A percentile compares a stretch with the other conserved stretches of the same genome.
phyloP scores from a whole-genome alignment of 2,797 vertebrate genomes.

The Danio choprae region DNA sequence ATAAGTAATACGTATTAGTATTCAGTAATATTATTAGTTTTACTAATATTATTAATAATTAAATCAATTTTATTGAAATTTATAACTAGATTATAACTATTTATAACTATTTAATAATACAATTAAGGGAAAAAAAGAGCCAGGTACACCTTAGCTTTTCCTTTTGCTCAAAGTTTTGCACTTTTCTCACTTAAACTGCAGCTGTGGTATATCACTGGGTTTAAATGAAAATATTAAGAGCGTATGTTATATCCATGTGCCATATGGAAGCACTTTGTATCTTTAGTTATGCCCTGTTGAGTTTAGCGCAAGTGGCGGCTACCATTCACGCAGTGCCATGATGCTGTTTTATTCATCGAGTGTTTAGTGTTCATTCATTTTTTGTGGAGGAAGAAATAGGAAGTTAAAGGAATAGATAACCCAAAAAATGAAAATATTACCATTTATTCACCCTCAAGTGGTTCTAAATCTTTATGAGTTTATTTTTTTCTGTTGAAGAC shows the following conservation, averaged over 20 bases:
- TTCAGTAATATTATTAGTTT: neutral
- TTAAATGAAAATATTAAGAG: slow-evolving; percentile 55
- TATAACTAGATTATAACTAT: neutral
- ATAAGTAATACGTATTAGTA: neutral
- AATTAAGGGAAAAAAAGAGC: neutral
- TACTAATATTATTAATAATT: neutral
- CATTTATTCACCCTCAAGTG: no score
- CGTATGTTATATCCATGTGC: slow-evolving; percentile 64
- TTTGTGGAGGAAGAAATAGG: neutral
- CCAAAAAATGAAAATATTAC: no score
- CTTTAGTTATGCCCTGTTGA: slow-evolving; percentile 74
- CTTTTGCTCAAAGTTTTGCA: slow-evolving; percentile 7
- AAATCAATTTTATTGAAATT: neutral
- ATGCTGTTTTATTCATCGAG: slow-evolving; percentile 65
- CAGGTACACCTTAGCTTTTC: neutral
- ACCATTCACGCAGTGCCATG: slow-evolving; percentile 69
- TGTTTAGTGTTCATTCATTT: slow-evolving; percentile 43
- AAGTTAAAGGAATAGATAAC: no score
- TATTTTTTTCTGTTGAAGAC: no score
- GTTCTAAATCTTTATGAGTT: no score
- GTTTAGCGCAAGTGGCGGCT: slow-evolving; percentile 75
- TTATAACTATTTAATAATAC: neutral
- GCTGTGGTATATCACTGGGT: slow-evolving; percentile 37
- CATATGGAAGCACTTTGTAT: slow-evolving; percentile 80
- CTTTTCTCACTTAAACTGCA: slow-evolving; percentile 41